A percentile compares a stretch with the other conserved stretches of the same genome.
phyloP scores from a whole-genome alignment of 2,797 vertebrate genomes.

The Phaenicophaeus curvirostris region DNA sequence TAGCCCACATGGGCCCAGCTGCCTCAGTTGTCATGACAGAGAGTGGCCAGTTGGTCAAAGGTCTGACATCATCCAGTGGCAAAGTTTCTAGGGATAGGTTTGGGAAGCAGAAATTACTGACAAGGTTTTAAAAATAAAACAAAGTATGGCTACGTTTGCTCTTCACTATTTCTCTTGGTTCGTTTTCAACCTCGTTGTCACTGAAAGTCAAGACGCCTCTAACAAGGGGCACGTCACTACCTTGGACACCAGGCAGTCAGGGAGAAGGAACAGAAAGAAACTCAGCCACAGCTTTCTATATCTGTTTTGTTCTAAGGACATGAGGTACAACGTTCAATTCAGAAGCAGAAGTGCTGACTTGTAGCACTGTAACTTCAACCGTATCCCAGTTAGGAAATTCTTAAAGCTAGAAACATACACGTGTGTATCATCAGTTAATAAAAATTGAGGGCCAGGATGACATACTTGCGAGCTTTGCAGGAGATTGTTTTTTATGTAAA shows the following conservation, averaged over 20 bases:
- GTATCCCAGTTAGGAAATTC: conserved; percentile 7
- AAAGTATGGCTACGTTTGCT: conserved; percentile 55
- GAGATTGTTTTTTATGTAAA: neutral
- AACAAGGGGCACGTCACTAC: neutral
- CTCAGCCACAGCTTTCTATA: conserved; percentile 30
- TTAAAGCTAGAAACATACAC: conserved; percentile 37
- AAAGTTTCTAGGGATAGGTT: conserved; percentile 71
- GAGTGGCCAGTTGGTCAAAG: conserved; percentile 79
- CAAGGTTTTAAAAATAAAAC: conserved; percentile 29
- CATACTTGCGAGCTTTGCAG: conserved; percentile 38
- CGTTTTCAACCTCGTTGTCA: conserved; percentile 37
- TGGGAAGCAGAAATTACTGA: conserved; percentile 71
- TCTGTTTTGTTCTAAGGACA: conserved; percentile 44
- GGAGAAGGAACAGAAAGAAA: conserved; percentile 41
- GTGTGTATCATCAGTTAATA: neutral
- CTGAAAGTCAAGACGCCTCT: neutral
- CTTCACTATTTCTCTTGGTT: conserved; percentile 22
- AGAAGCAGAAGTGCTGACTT: conserved; percentile 31
- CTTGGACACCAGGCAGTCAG: neutral
- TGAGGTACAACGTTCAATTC: conserved; percentile 36
- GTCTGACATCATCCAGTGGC: conserved; percentile 76
- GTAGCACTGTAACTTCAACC: conserved; percentile 24
- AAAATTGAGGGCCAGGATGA: neutral
- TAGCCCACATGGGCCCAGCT: conserved; percentile 68
- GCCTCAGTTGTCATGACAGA: conserved; percentile 77